These are phyloP conservation scores for Xiphorhynchus erythropygius DNA, from an alignment of 2,797 vertebrate species.

Conservation along the genomic window DNA sequence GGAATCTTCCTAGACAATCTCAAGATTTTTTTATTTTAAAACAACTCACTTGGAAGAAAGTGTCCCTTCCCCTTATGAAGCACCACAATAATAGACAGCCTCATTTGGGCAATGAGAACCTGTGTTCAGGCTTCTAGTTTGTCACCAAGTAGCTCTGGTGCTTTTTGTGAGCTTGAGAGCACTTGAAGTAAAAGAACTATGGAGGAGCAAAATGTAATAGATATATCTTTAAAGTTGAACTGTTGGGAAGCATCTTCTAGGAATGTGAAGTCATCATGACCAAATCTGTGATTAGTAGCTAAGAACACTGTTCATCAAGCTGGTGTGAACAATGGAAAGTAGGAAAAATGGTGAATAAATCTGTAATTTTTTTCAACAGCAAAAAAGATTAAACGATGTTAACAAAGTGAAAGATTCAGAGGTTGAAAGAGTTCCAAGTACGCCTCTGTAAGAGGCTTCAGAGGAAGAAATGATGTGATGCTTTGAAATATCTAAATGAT, in stretches of 20 bases:
- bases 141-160: background rate
- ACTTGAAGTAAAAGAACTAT: background rate
- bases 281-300: background rate
- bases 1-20: background rate
- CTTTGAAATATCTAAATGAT: background rate
- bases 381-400: background rate
- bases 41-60: background rate
- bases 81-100: background rate
- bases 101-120: background rate
- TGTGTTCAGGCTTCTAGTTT: background rate
- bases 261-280: background rate
- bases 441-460: background rate
- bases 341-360: background rate
- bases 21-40: background rate
- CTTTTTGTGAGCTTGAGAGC: background rate
- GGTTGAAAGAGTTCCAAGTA: background rate
- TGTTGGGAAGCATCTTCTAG: background rate
- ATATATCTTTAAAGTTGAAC: background rate
- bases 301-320: background rate
- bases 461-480: background rate
- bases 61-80: background rate
- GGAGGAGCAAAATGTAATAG: background rate
- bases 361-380: background rate
- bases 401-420: conserved; percentile 8
- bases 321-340: background rate